These are phyloP conservation scores for Drosophila lini DNA, from an alignment of 1,140 invertebrate genomes.

Conservation along the genomic window DNA sequence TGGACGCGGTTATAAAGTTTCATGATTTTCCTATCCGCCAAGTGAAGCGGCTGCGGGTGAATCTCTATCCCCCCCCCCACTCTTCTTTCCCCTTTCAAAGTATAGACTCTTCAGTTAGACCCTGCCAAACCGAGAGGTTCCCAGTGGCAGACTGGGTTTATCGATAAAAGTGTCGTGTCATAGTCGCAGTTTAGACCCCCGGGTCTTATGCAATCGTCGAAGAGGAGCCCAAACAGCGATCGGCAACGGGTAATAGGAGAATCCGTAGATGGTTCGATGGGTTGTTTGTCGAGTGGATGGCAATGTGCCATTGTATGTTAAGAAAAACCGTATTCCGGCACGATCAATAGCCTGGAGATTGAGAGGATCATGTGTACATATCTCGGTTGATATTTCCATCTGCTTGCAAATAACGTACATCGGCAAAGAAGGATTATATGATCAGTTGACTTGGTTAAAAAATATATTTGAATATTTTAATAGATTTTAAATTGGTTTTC, in stretches of 20 bases:
- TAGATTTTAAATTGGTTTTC: not conserved
- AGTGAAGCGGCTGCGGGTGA: constrained; percentile 13
- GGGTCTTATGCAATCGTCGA: constrained; percentile 17
- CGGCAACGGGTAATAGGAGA: constrained; percentile 3
- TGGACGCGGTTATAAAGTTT: constrained; percentile 40
- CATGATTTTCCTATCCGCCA: constrained; percentile 19
- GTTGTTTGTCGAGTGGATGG: not conserved
- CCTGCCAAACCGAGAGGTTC: not conserved
- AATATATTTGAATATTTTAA: constrained; percentile 9
- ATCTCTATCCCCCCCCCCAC: no score
- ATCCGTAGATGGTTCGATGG: constrained; percentile 12
- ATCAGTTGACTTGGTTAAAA: no score
- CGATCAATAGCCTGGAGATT: not conserved
- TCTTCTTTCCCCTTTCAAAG: no score
- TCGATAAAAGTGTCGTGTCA: constrained; percentile 43
- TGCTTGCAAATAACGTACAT: no score
- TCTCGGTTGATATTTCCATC: not conserved
- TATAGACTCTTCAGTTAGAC: not conserved
- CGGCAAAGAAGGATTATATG: constrained; percentile 1
- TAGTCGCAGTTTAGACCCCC: constrained; percentile 5
- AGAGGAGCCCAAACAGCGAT: constrained; percentile 12
- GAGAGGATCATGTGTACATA: not conserved
- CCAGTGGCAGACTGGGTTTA: constrained; percentile 9
- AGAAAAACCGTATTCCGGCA: not conserved
- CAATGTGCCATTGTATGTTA: constrained; percentile 4